These are phyloP conservation scores for Orchesella flavescens DNA, from an alignment of 2,888 invertebrate genomes.

Conservation along the genomic window DNA sequence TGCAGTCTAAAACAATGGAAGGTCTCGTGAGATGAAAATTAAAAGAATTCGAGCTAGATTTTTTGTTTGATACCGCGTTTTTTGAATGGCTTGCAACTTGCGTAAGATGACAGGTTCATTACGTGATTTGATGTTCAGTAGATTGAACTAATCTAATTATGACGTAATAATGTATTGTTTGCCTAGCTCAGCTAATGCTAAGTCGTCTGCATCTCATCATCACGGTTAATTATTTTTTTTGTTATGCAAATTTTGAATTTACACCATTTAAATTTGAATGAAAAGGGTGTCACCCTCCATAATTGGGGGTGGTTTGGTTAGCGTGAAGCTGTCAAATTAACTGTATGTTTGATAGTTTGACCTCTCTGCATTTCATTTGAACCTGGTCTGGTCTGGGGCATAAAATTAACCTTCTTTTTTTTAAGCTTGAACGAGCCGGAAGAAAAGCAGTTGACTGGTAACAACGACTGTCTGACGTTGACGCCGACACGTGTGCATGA, in stretches of 20 bases:
- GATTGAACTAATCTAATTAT: slow-evolving; percentile 1
- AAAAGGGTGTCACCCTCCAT: background rate
- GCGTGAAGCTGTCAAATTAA: slow-evolving; percentile 8
- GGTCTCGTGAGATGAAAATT: background rate
- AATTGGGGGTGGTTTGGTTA: background rate
- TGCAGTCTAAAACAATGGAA: slow-evolving; percentile 27
- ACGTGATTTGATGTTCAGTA: slow-evolving; percentile 2
- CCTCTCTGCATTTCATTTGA: too few species aligned
- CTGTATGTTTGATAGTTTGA: background rate
- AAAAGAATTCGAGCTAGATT: background rate
- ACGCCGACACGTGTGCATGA: slow-evolving; percentile 4
- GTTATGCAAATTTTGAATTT: too few species aligned
- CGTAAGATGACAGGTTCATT: background rate
- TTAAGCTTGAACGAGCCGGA: background rate
- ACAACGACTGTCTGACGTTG: too few species aligned
- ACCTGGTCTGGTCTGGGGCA: background rate
- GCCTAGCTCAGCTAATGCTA: background rate
- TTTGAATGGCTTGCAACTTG: slow-evolving; percentile 6
- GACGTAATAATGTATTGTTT: slow-evolving; percentile 9
- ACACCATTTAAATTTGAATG: background rate
- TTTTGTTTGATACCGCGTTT: background rate
- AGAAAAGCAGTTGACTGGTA: background rate
- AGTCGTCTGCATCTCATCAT: too few species aligned
- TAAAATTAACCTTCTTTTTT: background rate
- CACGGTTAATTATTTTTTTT: too few species aligned